Evolutionary conservation across 2,888 invertebrate species (phyloP), one percentile per base, ranked within the genome.

Genomic region (Clunio marinus): DNA sequence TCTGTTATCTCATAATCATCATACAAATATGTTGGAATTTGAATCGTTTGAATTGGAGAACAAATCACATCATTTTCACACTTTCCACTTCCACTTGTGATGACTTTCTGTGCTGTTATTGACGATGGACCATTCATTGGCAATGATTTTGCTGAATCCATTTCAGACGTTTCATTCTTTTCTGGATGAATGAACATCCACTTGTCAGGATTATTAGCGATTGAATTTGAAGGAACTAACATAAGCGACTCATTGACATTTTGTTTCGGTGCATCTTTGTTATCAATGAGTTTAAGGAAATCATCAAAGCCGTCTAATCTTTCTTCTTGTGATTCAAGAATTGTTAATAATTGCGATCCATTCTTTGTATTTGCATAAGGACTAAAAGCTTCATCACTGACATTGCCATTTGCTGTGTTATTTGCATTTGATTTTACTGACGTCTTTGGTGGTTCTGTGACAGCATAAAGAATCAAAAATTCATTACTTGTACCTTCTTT

Each of bases 21-120:
- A 70, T 83, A 76, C 68, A 77, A 78, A 17, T 28, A 59, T 3
- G 80, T 72, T 13, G 85, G 85, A 71, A 86, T 77, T 72, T 78
- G 77, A 24, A 86, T 75, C 73, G 85, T 85, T 74, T 86, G 85
- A 25, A 85, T 80, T 0, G 85, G 84, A 55, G 80, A 74, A 59
- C 81, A 81, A 63, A 79, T 80, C 1, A 72, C 71, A 28, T 75
- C 75, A 1, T 81, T 78, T 0, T 80, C 76, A 1, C 75, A 78
- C 69, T 81, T 81, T 69, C 80, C 79, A 68, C 77, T 80, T 46
- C 7, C 46, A 46, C n/a, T 51, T 60, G 22, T 69, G 68, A 60
- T 55, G 70, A 1, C n/a, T 57, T 10, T 58, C 70, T 10, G 69
- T 7, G 13, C n/a, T n/a, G 13, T 10, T 17, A 27, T 32, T 22